phyloP scores from a whole-genome alignment of 1,140 invertebrate genomes.

The Ditylenchus dipsaci region DNA sequence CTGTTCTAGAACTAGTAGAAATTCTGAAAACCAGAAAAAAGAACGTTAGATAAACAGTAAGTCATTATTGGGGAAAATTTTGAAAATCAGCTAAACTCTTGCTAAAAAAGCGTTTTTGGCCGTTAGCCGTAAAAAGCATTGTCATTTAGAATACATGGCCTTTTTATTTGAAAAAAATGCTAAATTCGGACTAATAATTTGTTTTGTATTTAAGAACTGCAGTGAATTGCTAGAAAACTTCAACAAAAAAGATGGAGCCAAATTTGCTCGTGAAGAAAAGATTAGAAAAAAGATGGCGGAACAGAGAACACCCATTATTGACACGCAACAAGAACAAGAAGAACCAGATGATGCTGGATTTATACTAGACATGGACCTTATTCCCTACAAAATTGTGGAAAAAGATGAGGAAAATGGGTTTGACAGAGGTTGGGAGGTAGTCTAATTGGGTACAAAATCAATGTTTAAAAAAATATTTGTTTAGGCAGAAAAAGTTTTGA shows the following conservation, averaged over 20 bases:
- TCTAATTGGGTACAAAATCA: not conserved
- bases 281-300: not conserved
- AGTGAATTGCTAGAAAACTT: not conserved
- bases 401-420: constrained; percentile 13
- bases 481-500: not conserved
- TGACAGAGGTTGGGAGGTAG: constrained; percentile 15
- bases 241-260: constrained; percentile 1
- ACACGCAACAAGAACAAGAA: not conserved
- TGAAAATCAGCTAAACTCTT: too few species aligned
- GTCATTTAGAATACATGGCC: too few species aligned
- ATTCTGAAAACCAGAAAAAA: too few species aligned
- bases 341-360: not conserved
- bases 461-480: not conserved
- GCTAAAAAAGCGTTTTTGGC: too few species aligned
- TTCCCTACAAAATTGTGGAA: not conserved
- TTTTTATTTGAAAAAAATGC: too few species aligned
- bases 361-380: not conserved
- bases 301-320: not conserved
- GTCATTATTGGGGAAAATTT: too few species aligned
- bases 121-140: too few species aligned
- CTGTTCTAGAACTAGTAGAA: too few species aligned
- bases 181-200: too few species aligned
- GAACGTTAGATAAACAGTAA: too few species aligned
- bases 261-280: not conserved
- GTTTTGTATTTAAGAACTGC: constrained; percentile 11